Base-by-base conservation (phyloP, 2,797 vertebrate species). In the Melanotaenia trifasciata region DNA sequence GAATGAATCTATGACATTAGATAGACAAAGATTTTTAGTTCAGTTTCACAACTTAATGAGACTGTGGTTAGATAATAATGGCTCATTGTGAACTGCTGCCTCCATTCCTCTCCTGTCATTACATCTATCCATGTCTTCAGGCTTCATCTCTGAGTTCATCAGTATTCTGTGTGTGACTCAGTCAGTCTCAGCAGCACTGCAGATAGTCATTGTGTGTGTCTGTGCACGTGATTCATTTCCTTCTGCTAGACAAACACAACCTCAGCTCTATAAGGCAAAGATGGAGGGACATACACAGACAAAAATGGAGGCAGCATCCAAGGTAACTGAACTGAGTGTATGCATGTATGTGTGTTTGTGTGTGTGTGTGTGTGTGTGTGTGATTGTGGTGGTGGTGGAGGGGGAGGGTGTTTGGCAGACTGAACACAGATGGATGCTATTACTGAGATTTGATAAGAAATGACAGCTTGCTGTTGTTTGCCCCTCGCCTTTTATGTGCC, bases 121-220 rank as follows among this genome's bases (percentile, higher is more conserved):
- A 24, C 76, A 62, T 72, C 57, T 51, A 53, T 72, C 68, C 74
- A 38, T 80, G 58, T 78, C 80, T 56, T 78, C 60, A 67, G 67
- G 67, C 77, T 47, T 84, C 64, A 69, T 78, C 76, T 81, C 64
- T 53, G 70, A 83, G 54, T 76, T 88, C 84, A 90, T 88, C 81
- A 80, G 81, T 81, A 88, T 91, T 90, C 86, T 76, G 70, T 54
- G 69, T 80, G 78, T 82, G 85, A 89, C 76, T 86, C 79, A 79
- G 67, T 84, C 76, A 64, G 75, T 76, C 77, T 78, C 73, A 79
- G 81, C 73, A 56, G 75, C 79, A 67, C 71, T 3, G 16, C 38
- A 72, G 79, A 86, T 64, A 66, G 64, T 30, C 28, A 40, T 3
- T 51, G 53, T 65, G 13, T 72, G 78, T 72, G 70, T 70, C 60